A percentile compares a stretch with the other conserved stretches of the same genome.
phyloP scores from a whole-genome alignment of 2,888 invertebrate species.

The Leucoma salicis region DNA sequence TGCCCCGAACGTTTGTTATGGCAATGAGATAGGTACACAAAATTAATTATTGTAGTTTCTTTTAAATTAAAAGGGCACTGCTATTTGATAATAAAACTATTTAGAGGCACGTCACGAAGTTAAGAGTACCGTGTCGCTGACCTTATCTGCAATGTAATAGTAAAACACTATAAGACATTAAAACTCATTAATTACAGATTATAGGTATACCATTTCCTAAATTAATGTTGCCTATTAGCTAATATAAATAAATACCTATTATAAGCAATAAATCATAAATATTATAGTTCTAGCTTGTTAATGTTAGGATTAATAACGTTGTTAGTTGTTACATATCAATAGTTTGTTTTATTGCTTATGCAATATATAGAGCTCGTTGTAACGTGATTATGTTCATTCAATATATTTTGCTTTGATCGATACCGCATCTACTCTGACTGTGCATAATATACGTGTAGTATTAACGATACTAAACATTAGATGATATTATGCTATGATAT shows the following conservation, averaged over 20 bases:
- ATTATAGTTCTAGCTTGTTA: conserved; percentile 14
- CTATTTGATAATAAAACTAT: background rate
- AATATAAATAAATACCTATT: too few relatives aligned
- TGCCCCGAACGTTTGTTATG: too few relatives aligned
- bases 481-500: too few relatives aligned
- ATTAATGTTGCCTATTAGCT: conserved; percentile 1
- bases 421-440: background rate
- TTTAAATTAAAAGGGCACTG: background rate
- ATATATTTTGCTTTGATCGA: conserved; percentile 1
- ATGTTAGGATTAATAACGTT: conserved; percentile 17
- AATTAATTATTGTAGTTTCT: too few relatives aligned
- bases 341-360: conserved; percentile 8
- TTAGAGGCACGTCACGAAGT: background rate
- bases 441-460: too few relatives aligned
- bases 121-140: background rate
- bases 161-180: background rate
- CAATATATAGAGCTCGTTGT: conserved; percentile 13
- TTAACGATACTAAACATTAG: too few relatives aligned
- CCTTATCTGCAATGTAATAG: background rate
- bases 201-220: conserved; percentile 9
- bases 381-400: background rate
- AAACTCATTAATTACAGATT: background rate
- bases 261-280: conserved; percentile 23
- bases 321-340: conserved; percentile 16
- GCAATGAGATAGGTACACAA: too few relatives aligned